These are phyloP conservation scores for Heteractis magnifica DNA, from an alignment of 92 coral and sea anemone genomes.

Conservation along the genomic window DNA sequence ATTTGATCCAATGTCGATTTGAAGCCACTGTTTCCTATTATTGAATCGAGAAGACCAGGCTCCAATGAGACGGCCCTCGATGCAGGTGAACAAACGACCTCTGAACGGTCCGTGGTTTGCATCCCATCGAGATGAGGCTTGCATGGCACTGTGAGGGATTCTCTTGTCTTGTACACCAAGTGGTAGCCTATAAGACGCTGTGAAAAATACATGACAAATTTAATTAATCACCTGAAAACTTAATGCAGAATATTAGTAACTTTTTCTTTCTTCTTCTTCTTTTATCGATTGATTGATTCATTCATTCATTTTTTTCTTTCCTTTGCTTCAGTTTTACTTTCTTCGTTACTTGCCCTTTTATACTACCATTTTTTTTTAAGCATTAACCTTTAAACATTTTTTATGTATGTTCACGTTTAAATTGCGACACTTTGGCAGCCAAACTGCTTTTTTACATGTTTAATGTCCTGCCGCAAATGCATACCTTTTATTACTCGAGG, in stretches of 20 bases:
- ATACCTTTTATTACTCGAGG: no score
- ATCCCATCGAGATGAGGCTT: constrained; percentile 67
- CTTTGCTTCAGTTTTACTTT: neutral
- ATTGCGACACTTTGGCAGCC: no score
- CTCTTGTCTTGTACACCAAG: constrained; percentile 78
- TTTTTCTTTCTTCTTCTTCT: neutral
- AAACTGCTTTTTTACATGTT: no score
- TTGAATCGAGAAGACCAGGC: constrained; percentile 79
- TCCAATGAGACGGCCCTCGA: constrained; percentile 53
- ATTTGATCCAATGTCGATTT: constrained; percentile 59
- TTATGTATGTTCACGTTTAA: no score
- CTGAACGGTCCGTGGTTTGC: constrained; percentile 54
- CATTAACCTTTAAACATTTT: no score
- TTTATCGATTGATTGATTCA: neutral
- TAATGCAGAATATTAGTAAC: no score
- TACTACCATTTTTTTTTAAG: neutral
- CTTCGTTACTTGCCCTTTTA: no score
- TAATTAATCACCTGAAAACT: neutral
- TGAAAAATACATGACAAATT: neutral
- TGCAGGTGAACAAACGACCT: constrained; percentile 62
- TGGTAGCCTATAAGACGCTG: constrained; percentile 63
- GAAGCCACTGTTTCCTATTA: constrained; percentile 74
- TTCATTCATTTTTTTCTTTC: neutral
- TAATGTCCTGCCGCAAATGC: no score
- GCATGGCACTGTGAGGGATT: constrained; percentile 66